These are phyloP conservation scores for Sabatieria punctata DNA, from an alignment of 2,888 invertebrate species.

Conservation along the genomic window DNA sequence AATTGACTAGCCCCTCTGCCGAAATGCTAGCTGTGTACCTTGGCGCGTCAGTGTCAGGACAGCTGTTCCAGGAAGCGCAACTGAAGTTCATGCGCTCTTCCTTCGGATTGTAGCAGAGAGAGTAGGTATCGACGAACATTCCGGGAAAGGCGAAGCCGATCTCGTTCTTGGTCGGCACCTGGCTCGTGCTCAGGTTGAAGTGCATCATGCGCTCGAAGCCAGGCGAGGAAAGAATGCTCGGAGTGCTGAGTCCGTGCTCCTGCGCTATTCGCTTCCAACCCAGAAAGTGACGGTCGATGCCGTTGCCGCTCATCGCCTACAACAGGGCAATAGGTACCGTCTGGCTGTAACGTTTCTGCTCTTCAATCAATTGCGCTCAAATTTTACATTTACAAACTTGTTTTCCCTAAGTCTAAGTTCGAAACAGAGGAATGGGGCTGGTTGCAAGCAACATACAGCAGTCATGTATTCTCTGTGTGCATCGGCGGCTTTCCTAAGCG, in stretches of 20 bases:
- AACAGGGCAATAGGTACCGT: no score
- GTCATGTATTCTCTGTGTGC: conserved; percentile 64
- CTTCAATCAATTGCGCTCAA: no score
- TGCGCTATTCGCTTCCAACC: conserved; percentile 66
- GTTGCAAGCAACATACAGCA: conserved; percentile 33
- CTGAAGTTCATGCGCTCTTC: conserved; percentile 47
- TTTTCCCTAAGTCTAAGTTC: no score
- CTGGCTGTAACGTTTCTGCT: no score
- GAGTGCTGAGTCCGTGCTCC: conserved; percentile 55
- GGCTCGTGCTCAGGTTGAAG: conserved; percentile 73
- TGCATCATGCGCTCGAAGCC: conserved; percentile 54
- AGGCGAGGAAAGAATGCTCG: conserved; percentile 47
- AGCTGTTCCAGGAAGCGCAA: conserved; percentile 23
- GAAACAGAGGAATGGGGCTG: no score
- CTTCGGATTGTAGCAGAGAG: conserved; percentile 83
- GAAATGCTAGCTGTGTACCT: no score
- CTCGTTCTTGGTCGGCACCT: conserved; percentile 56
- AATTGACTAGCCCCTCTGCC: no score
- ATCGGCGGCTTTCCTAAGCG: conserved; percentile 53
- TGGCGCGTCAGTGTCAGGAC: conserved; percentile 19
- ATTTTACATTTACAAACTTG: no score
- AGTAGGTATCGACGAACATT: conserved; percentile 66
- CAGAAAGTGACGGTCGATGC: conserved; percentile 74
- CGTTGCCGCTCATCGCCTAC: conserved; percentile 58
- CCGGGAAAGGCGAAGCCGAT: conserved; percentile 68